Evolutionary conservation across 1,140 invertebrate species (phyloP).

Genomic region (Drosophila ohnishii): DNA sequence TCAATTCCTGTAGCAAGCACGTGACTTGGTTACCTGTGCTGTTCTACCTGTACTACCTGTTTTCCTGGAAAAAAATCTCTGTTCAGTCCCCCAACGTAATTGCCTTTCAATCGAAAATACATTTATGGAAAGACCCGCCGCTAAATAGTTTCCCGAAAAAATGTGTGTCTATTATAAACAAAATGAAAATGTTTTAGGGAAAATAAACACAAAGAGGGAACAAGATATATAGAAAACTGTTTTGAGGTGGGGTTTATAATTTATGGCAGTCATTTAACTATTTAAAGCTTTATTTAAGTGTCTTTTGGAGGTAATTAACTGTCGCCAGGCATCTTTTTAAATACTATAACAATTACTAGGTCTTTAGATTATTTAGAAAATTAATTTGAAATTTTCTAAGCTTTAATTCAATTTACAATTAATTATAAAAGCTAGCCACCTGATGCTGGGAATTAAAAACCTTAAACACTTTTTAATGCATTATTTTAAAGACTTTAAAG

Average conservation of each 20-base stretch:
- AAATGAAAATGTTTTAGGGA: background rate
- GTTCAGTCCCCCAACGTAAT: constrained; percentile 44
- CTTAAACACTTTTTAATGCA: background rate
- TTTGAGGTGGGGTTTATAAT: background rate
- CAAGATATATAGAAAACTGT: background rate
- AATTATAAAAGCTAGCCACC: background rate
- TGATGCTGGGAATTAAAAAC: constrained; percentile 5
- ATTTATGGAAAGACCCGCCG: constrained; percentile 20
- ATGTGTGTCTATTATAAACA: constrained; percentile 2
- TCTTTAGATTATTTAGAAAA: background rate
- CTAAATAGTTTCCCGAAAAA: background rate
- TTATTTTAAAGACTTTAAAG: too few relatives aligned
- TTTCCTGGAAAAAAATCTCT: constrained; percentile 12
- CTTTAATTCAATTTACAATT: background rate
- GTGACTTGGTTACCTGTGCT: constrained; percentile 61
- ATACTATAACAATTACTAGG: too few relatives aligned
- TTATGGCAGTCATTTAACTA: background rate
- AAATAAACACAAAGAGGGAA: background rate
- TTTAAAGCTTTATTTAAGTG: background rate
- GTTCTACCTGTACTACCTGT: background rate
- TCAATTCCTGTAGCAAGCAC: constrained; percentile 28
- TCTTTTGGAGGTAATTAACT: background rate
- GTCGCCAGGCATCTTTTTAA: background rate
- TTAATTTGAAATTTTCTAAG: background rate
- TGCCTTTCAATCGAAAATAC: constrained; percentile 44